These are phyloP conservation scores for Caenorhabditis plicata DNA, from an alignment of 2,888 invertebrate species.

Conservation along the genomic window DNA sequence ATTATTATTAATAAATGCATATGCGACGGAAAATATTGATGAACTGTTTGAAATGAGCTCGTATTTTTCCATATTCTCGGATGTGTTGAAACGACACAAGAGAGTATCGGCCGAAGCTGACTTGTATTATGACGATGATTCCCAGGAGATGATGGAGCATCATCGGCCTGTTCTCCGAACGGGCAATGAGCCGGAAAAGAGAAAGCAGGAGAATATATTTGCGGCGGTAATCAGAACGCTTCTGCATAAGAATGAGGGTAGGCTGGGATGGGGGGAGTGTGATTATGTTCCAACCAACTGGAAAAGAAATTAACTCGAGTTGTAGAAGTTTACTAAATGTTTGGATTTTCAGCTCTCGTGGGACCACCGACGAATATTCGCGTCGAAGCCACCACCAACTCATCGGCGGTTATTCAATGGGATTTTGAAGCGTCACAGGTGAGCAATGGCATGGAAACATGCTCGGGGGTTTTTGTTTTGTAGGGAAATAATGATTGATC, in stretches of 20 bases:
- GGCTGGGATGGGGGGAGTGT: constrained; percentile 1
- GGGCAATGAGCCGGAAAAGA: constrained; percentile 6
- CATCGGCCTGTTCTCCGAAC: constrained; percentile 19
- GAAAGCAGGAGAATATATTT: constrained; percentile 34
- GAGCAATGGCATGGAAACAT: too few relatives aligned
- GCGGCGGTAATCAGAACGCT: constrained; percentile 44
- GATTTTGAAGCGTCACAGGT: constrained; percentile 58
- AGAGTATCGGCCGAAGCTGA: constrained; percentile 16
- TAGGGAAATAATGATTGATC: background rate
- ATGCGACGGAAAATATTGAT: too few relatives aligned
- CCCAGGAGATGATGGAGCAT: constrained; percentile 10
- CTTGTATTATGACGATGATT: constrained; percentile 9
- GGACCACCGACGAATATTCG: constrained; percentile 62
- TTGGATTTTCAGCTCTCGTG: constrained; percentile 63
- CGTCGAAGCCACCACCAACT: constrained; percentile 60
- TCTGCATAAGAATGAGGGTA: constrained; percentile 30
- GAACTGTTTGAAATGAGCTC: too few relatives aligned
- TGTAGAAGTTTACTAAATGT: too few relatives aligned
- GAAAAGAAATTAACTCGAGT: too few relatives aligned
- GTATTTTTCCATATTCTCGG: too few relatives aligned
- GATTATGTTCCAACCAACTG: background rate
- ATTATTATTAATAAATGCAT: too few relatives aligned
- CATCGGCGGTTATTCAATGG: constrained; percentile 63
- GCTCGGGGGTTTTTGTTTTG: background rate
- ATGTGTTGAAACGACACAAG: too few relatives aligned